Evolutionary conservation across 2,797 vertebrate genomes (phyloP).

Genomic region (Crypturellus tataupa): DNA sequence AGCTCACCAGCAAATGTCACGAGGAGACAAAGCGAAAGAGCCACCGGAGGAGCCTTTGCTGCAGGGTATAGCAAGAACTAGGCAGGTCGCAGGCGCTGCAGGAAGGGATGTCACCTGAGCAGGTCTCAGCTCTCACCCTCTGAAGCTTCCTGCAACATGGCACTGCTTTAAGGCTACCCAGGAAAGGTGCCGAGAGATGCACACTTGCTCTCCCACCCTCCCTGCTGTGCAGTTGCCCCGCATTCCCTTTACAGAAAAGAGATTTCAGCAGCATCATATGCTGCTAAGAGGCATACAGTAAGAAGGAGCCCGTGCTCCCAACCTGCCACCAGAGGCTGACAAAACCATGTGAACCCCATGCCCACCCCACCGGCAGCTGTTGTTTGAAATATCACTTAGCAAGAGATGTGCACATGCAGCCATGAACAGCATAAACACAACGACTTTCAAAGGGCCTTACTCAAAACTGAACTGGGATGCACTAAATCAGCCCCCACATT

Average conservation of each 20-base stretch:
- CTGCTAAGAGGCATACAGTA: neutral
- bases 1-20: neutral
- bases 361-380: neutral
- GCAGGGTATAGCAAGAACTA: neutral
- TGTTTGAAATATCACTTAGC: conserved; percentile 1
- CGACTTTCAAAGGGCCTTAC: conserved; percentile 68
- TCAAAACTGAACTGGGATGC: conserved; percentile 83
- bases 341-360: neutral
- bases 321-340: neutral
- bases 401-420: neutral
- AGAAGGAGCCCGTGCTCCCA: neutral
- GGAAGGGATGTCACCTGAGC: neutral
- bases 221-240: neutral
- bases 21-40: neutral
- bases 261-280: neutral
- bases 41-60: too few relatives aligned
- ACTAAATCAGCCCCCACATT: conserved; percentile 81
- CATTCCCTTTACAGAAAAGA: neutral
- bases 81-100: neutral
- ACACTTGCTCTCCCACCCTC: neutral
- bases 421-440: conserved; percentile 58
- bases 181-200: neutral
- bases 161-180: neutral
- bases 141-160: neutral
- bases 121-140: neutral